Evolutionary conservation across 2,888 invertebrate species (phyloP).

Genomic region (Cheilosia impressa): DNA sequence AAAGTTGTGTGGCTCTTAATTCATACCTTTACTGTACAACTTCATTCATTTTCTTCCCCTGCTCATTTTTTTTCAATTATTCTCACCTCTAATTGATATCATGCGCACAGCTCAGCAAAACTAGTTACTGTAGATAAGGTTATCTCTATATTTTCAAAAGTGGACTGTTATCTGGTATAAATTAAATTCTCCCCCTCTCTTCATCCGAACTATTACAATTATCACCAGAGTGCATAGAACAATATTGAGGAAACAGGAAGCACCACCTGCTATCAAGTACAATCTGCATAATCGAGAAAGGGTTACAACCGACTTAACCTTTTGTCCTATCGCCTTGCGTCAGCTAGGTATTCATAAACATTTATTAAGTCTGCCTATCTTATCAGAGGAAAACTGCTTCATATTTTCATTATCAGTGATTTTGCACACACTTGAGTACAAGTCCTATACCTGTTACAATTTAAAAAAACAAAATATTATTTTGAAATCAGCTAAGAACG

Average conservation of each 20-base stretch:
- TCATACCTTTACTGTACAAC: too few relatives aligned
- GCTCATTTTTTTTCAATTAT: not conserved
- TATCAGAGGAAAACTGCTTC: conserved; percentile 25
- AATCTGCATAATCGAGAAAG: conserved; percentile 3
- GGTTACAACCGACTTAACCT: not conserved
- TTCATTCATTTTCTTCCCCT: not conserved
- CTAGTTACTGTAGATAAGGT: conserved; percentile 10
- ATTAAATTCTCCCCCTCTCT: not conserved
- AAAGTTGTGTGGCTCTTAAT: too few relatives aligned
- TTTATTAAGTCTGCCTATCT: conserved; percentile 24
- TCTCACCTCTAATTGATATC: conserved; percentile 6
- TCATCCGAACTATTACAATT: not conserved
- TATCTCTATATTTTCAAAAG: not conserved
- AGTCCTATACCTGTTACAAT: conserved; percentile 25
- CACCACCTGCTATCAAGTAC: not conserved
- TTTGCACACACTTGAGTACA: conserved; percentile 67
- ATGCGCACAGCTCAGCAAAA: not conserved
- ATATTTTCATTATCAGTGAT: conserved; percentile 30
- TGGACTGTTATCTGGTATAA: not conserved
- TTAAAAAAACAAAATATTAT: conserved; percentile 2
- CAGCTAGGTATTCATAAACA: not conserved
- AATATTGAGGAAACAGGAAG: not conserved
- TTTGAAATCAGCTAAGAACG: conserved; percentile 52
- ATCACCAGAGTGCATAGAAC: not conserved
- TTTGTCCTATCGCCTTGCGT: conserved; percentile 8